A percentile compares a stretch with the other conserved stretches of the same genome.
These are phyloP conservation scores for Drosophila prosaltans DNA, from an alignment of 1,140 invertebrate species.

Conservation along the genomic window DNA sequence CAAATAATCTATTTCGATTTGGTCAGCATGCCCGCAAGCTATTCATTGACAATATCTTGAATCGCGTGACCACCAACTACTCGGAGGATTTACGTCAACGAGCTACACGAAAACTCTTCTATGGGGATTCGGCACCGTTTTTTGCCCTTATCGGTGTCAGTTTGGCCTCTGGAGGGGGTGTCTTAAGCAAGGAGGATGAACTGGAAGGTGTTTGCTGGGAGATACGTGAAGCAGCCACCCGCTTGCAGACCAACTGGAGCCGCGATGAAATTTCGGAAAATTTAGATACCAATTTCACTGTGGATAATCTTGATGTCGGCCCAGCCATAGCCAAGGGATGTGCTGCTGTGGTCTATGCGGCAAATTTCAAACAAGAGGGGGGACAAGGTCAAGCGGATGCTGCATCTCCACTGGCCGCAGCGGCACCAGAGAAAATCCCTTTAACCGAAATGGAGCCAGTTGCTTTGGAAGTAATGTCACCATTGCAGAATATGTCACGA, in stretches of 20 bases:
- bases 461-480: conserved; percentile 62
- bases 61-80: conserved; percentile 87
- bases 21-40: conserved; percentile 86
- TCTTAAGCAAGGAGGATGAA: conserved; percentile 91
- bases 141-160: conserved; percentile 90
- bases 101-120: conserved; percentile 86
- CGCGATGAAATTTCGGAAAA: conserved; percentile 83
- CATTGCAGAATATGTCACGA: conserved; percentile 79
- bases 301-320: conserved; percentile 88
- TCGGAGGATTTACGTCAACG: conserved; percentile 86
- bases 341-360: conserved; percentile 92
- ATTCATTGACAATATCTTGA: conserved; percentile 88
- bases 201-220: conserved; percentile 91
- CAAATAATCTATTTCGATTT: conserved; percentile 84
- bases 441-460: background rate
- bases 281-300: conserved; percentile 80
- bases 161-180: conserved; percentile 88
- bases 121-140: conserved; percentile 89
- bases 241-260: conserved; percentile 86
- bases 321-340: conserved; percentile 91
- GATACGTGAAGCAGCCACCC: conserved; percentile 88
- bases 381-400: background rate
- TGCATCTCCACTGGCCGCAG: conserved; percentile 27
- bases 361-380: conserved; percentile 83
- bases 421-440: background rate